Percentiles rank a stretch among this genome's conserved stretches.
Evolutionary conservation across 2,797 vertebrate species (phyloP).

Genomic region (Neosilurus mollespiculum): DNA sequence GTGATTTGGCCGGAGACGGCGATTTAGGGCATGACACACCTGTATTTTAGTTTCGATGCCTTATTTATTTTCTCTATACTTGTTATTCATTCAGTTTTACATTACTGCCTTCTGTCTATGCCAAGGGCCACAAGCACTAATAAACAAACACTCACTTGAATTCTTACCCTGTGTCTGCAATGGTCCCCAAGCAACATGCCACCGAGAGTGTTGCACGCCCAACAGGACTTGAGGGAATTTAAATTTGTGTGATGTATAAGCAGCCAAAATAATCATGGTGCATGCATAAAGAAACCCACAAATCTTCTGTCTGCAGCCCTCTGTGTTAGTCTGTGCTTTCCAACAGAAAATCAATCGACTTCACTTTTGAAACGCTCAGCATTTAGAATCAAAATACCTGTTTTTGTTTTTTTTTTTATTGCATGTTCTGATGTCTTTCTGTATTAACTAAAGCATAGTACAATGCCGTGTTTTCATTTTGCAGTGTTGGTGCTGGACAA

Average conservation of each 20-base stretch:
- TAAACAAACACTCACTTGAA: background rate
- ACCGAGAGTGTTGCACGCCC: background rate
- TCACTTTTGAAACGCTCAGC: background rate
- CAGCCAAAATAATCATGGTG: background rate
- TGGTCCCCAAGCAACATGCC: background rate
- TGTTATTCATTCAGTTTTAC: background rate
- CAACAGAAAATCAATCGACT: constrained; percentile 33
- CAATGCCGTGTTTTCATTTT: background rate
- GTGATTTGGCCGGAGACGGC: background rate
- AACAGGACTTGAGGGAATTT: constrained; percentile 17
- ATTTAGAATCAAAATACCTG: constrained; percentile 12
- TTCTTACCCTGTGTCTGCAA: background rate
- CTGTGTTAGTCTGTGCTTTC: constrained; percentile 19
- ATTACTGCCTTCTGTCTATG: background rate
- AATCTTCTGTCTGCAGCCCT: constrained; percentile 16
- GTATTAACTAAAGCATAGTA: constrained; percentile 3
- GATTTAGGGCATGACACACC: background rate
- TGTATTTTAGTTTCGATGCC: too few species aligned
- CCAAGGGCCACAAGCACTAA: background rate
- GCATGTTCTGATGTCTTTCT: background rate
- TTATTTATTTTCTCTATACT: constrained; percentile 6
- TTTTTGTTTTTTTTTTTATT: background rate
- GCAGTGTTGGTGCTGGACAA: background rate
- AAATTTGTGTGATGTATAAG: constrained; percentile 8
- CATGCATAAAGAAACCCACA: constrained; percentile 23